Percentiles rank a stretch among this genome's conserved stretches.
Conservation (phyloP, 2,888 invertebrate species). For the Salticus scenicus region DNA sequence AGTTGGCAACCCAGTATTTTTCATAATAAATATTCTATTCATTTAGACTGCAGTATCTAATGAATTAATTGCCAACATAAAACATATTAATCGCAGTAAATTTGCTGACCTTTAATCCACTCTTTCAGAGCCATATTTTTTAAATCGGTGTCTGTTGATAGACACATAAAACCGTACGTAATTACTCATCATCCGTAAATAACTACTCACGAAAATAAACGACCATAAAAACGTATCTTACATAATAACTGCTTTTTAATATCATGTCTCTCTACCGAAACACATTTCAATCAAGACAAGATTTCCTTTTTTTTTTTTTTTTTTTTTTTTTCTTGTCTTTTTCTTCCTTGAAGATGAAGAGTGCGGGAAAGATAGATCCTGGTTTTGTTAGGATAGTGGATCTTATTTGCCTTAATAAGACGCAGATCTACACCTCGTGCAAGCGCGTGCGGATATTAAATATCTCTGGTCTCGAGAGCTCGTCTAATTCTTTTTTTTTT, state of each 20-base stretch:
- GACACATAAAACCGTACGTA: not conserved
- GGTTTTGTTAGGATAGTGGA: not conserved
- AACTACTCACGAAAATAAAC: not conserved
- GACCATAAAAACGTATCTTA: not conserved
- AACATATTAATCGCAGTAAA: too few relatives aligned
- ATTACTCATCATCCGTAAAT: not conserved
- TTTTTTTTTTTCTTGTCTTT: not conserved
- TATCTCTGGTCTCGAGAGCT: conserved; percentile 41
- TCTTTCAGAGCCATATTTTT: not conserved
- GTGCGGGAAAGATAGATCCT: conserved; percentile 9
- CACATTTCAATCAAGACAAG: conserved; percentile 10
- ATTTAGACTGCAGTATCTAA: too few relatives aligned
- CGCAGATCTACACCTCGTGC: conserved; percentile 15
- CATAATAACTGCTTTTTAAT: conserved; percentile 9
- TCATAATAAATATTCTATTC: too few relatives aligned
- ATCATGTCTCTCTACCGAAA: not conserved
- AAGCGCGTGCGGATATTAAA: conserved; percentile 26
- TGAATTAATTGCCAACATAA: too few relatives aligned
- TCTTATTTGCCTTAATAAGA: not conserved
- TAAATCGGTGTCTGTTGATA: not conserved
- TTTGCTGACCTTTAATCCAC: too few relatives aligned
- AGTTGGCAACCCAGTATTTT: too few relatives aligned
- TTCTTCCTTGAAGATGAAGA: conserved; percentile 7
- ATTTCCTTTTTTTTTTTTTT: conserved; percentile 15
- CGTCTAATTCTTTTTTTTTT: too few relatives aligned